Conservation (phyloP, 1,140 invertebrate species). For the Tetranychus urticae region DNA sequence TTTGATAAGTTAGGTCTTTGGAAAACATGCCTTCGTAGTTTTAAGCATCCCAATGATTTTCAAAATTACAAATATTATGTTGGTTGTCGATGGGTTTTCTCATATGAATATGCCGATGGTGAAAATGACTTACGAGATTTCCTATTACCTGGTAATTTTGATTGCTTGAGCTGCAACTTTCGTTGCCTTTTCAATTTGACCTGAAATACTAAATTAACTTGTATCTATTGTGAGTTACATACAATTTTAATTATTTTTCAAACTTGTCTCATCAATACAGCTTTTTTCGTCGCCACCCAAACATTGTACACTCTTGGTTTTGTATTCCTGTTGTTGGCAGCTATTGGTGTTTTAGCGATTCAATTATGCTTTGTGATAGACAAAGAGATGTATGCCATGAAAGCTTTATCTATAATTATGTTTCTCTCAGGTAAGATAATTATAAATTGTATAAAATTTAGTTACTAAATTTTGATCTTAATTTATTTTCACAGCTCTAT, state of each 20-base stretch:
- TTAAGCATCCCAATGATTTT: constrained; percentile 20
- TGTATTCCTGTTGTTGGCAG: constrained; percentile 42
- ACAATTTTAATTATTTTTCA: too few relatives aligned
- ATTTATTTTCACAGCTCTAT: constrained; percentile 31
- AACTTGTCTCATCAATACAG: constrained; percentile 29
- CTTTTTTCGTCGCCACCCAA: constrained; percentile 76
- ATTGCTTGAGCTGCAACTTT: neutral
- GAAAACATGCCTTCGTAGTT: constrained; percentile 66
- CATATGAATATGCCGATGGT: constrained; percentile 56
- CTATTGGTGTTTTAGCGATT: constrained; percentile 35
- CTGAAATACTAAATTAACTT: too few relatives aligned
- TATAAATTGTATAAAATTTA: neutral
- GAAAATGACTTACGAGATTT: constrained; percentile 26
- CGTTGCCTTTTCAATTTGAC: too few relatives aligned
- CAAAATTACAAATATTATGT: constrained; percentile 14
- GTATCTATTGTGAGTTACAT: too few relatives aligned
- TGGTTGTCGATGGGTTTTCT: constrained; percentile 75
- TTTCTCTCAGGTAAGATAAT: constrained; percentile 33
- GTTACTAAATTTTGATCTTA: constrained; percentile 9
- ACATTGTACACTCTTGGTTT: constrained; percentile 70
- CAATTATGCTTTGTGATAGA: constrained; percentile 38
- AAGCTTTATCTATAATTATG: constrained; percentile 39
- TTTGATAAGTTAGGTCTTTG: constrained; percentile 60
- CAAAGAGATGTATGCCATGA: constrained; percentile 28
- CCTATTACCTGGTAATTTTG: constrained; percentile 15